Evolutionary conservation across 2,113 vertebrate species (phyloP).

Genomic region (Passer domesticus): DNA sequence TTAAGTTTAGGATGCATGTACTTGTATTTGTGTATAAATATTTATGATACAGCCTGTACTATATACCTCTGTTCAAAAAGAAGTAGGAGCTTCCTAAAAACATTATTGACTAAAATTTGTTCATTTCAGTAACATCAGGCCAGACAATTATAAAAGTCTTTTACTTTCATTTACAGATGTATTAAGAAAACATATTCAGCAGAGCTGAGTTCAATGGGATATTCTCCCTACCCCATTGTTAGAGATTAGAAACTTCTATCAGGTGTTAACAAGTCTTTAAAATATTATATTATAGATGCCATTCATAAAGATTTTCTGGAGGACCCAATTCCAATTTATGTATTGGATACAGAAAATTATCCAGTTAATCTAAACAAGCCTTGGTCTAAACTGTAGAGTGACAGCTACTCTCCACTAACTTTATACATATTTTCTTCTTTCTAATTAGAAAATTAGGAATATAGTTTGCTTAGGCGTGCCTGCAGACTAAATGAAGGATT

Average conservation of each 20-base stretch:
- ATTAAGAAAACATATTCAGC: not conserved
- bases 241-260: not conserved
- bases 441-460: not conserved
- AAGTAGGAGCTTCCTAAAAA: not conserved
- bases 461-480: not conserved
- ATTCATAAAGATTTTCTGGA: not conserved
- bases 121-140: not conserved
- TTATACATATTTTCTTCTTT: not conserved
- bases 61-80: not conserved
- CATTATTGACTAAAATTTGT: not conserved
- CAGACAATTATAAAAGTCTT: not conserved
- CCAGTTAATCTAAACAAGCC: not conserved
- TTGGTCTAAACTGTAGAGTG: not conserved
- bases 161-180: not conserved
- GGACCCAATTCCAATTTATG: accelerated
- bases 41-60: not conserved
- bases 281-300: not conserved
- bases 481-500: not conserved
- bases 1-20: not conserved
- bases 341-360: not conserved
- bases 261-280: not conserved
- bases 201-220: not conserved
- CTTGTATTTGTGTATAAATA: not conserved
- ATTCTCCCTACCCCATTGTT: not conserved
- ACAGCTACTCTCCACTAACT: not conserved